A percentile compares a stretch with the other conserved stretches of the same genome.
These are phyloP conservation scores for Scartelaos histophorus DNA, from an alignment of 2,113 vertebrate species.

Conservation along the genomic window DNA sequence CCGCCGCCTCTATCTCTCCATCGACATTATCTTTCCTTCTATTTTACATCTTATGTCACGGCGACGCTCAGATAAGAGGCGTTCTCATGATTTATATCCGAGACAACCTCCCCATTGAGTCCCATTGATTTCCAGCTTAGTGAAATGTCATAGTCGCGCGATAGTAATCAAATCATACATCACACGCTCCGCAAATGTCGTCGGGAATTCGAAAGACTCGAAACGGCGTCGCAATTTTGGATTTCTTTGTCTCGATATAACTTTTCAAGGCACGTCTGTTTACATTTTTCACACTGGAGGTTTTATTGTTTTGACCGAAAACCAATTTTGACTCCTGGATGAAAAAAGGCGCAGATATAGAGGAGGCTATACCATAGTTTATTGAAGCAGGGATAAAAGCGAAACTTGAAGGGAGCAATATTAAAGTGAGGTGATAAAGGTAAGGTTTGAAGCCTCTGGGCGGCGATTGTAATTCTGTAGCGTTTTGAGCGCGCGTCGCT, in stretches of 20 bases:
- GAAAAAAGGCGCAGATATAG: not conserved
- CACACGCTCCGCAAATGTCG: slow-evolving; percentile 53
- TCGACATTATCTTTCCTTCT: slow-evolving; percentile 31
- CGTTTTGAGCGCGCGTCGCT: not conserved
- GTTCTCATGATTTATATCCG: slow-evolving; percentile 49
- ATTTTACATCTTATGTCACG: slow-evolving; percentile 43
- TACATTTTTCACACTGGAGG: not conserved
- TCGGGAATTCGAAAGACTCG: slow-evolving; percentile 38
- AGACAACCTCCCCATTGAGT: slow-evolving; percentile 54
- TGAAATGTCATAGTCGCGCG: slow-evolving; percentile 64
- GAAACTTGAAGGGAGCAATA: no score
- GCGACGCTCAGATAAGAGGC: slow-evolving; percentile 39
- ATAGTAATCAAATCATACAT: slow-evolving; percentile 66
- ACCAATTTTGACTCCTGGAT: not conserved
- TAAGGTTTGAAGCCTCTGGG: not conserved
- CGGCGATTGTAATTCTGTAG: not conserved
- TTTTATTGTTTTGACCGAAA: slow-evolving; percentile 3
- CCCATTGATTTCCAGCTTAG: slow-evolving; percentile 65
- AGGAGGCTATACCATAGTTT: not conserved
- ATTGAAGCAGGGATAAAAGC: not conserved
- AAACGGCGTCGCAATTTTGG: slow-evolving; percentile 5
- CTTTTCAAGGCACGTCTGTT: not conserved
- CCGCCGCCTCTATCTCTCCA: slow-evolving; percentile 10
- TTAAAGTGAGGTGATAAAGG: not conserved
- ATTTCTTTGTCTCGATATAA: slow-evolving; percentile 9